Percentiles rank a stretch among this genome's conserved stretches.
phyloP scores from a whole-genome alignment of 2,113 vertebrate species.

The Crotalus horridus region DNA sequence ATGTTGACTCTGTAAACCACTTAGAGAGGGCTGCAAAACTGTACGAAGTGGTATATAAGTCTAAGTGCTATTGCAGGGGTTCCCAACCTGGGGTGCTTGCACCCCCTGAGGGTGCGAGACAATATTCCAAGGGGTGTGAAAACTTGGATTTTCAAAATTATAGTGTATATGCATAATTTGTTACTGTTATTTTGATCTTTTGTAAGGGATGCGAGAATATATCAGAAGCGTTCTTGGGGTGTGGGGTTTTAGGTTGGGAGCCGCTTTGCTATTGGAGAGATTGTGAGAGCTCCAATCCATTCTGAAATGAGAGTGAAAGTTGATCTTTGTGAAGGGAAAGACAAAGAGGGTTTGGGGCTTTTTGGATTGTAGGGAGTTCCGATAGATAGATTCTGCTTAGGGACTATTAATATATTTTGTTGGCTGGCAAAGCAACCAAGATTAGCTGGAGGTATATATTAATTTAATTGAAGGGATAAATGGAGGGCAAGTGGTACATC shows the following conservation, averaged over 20 bases:
- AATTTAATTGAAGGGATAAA: not conserved
- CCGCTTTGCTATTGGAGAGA: not conserved
- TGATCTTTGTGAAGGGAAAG: not conserved
- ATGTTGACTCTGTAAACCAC: not conserved
- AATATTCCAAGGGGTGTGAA: too few relatives aligned
- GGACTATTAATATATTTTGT: not conserved
- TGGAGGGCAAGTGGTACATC: not conserved
- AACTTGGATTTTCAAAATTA: too few relatives aligned
- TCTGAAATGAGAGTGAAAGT: not conserved
- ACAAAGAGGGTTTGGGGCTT: not conserved
- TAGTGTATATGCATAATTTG: too few relatives aligned
- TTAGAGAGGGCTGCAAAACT: not conserved
- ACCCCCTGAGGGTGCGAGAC: too few relatives aligned
- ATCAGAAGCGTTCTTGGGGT: too few relatives aligned
- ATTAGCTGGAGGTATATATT: not conserved
- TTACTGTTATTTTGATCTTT: too few relatives aligned
- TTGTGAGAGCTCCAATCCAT: not conserved
- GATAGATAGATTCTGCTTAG: not conserved
- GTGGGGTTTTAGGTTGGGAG: too few relatives aligned
- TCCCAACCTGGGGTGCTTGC: too few relatives aligned
- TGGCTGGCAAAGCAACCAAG: not conserved
- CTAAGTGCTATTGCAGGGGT: not conserved
- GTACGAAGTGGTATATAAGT: not conserved
- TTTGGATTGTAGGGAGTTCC: not conserved
- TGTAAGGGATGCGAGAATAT: too few relatives aligned